Conservation (phyloP, 2,797 vertebrate species). For the Gila robusta region DNA sequence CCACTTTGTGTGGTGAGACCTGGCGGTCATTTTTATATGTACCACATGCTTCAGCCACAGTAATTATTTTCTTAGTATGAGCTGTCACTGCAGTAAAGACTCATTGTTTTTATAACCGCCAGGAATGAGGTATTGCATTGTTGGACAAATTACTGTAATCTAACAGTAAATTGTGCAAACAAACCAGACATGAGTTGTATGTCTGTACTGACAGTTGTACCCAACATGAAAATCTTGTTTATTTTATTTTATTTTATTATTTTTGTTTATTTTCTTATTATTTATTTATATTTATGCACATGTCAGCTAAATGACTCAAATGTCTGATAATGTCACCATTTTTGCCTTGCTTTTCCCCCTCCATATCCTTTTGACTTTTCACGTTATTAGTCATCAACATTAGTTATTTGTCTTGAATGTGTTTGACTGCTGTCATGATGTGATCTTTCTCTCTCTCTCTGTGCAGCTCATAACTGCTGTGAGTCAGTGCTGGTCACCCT, state of each 20-base stretch:
- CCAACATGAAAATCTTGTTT: neutral
- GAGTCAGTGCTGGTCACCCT: constrained; percentile 90
- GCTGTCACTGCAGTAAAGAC: constrained; percentile 46
- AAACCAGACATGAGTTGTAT: neutral
- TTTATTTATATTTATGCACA: neutral
- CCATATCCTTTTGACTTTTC: neutral
- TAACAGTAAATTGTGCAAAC: neutral
- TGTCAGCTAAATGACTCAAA: neutral
- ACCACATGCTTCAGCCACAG: constrained; percentile 43
- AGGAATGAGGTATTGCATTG: constrained; percentile 40
- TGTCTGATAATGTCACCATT: neutral
- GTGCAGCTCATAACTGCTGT: constrained; percentile 91
- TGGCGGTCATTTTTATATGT: constrained; percentile 50
- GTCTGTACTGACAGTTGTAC: neutral
- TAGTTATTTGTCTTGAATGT: neutral
- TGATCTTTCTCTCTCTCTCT: neutral
- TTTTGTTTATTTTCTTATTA: neutral
- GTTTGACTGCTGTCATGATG: neutral
- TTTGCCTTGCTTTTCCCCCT: neutral
- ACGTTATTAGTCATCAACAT: neutral
- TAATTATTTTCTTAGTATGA: constrained; percentile 41
- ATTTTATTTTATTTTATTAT: neutral
- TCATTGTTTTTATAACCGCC: constrained; percentile 28
- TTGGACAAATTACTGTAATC: neutral
- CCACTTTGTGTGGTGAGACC: constrained; percentile 46